phyloP scores from a whole-genome alignment of 2,797 vertebrate species.

The Catamblyrhynchus diadema region DNA sequence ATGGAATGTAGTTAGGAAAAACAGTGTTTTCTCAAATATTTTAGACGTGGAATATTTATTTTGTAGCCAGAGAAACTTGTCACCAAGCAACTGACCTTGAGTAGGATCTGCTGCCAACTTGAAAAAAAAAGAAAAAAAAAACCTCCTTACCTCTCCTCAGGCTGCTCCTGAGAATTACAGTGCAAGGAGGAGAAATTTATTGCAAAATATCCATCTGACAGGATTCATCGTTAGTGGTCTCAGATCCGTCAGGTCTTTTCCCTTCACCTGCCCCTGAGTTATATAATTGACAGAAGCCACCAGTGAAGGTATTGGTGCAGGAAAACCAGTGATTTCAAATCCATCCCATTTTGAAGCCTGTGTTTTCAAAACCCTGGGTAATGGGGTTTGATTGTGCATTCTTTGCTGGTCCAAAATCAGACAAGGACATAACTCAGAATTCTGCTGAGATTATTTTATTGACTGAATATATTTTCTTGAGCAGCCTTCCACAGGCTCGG shows the following conservation, averaged over 20 bases:
- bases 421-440: not conserved
- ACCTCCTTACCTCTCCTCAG: not conserved
- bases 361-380: not conserved
- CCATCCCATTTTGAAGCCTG: not conserved
- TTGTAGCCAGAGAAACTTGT: conserved; percentile 58
- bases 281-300: not conserved
- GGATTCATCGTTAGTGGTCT: not conserved
- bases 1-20: conserved; percentile 54
- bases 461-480: not conserved
- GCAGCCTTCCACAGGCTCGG: not conserved
- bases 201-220: not conserved
- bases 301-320: not conserved
- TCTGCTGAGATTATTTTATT: not conserved
- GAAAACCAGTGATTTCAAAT: not conserved
- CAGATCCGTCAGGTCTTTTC: not conserved
- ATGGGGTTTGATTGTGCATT: not conserved
- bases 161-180: not conserved
- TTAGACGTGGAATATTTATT: conserved; percentile 61
- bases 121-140: not conserved
- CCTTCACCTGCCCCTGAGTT: not conserved
- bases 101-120: not conserved
- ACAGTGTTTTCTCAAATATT: conserved; percentile 60
- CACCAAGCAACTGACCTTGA: conserved; percentile 52
- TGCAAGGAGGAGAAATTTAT: not conserved
- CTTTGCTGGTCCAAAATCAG: not conserved